These are phyloP conservation scores for Coelopa frigida DNA, from an alignment of 1,140 invertebrate genomes.

Conservation along the genomic window DNA sequence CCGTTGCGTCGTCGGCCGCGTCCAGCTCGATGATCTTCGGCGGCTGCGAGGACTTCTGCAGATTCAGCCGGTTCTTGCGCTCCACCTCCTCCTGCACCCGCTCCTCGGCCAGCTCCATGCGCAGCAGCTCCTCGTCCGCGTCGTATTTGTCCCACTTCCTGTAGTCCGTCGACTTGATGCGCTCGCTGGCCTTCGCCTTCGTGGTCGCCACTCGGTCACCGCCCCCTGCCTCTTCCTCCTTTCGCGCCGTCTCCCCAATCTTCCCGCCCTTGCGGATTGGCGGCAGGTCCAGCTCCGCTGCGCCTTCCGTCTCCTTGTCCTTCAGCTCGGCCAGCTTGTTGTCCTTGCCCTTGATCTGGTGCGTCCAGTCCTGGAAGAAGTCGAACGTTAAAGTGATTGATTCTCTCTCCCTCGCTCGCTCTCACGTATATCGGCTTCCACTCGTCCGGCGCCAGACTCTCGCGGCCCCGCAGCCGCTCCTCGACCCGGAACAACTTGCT, in stretches of 20 bases:
- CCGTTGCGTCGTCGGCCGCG: slow-evolving; percentile 9
- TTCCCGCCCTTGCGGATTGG: slow-evolving; percentile 23
- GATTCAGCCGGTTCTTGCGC: slow-evolving; percentile 22
- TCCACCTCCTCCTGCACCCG: slow-evolving; percentile 43
- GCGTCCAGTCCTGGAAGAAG: slow-evolving; percentile 40
- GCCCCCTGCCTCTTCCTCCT: not conserved
- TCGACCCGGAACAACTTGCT: slow-evolving; percentile 49
- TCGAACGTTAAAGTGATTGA: not conserved
- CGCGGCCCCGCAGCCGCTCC: slow-evolving; percentile 40
- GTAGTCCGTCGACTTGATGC: slow-evolving; percentile 51
- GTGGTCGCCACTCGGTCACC: too few species aligned
- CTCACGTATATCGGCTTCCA: slow-evolving; percentile 33
- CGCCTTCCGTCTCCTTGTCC: not conserved
- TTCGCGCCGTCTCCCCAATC: slow-evolving; percentile 19
- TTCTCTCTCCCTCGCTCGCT: not conserved
- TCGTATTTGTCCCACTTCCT: slow-evolving; percentile 63
- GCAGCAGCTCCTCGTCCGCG: slow-evolving; percentile 57
- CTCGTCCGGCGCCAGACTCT: slow-evolving; percentile 31
- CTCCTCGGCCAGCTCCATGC: slow-evolving; percentile 57
- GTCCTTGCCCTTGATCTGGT: slow-evolving; percentile 46
- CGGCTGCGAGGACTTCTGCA: slow-evolving; percentile 11
- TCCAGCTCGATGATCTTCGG: not conserved
- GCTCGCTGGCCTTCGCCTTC: not conserved
- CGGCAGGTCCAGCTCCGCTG: slow-evolving; percentile 15
- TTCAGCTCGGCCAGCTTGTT: slow-evolving; percentile 36